Percentiles rank a stretch among this genome's conserved stretches.
Conservation (phyloP, 2,797 vertebrate species). For the Tapera naevia region DNA sequence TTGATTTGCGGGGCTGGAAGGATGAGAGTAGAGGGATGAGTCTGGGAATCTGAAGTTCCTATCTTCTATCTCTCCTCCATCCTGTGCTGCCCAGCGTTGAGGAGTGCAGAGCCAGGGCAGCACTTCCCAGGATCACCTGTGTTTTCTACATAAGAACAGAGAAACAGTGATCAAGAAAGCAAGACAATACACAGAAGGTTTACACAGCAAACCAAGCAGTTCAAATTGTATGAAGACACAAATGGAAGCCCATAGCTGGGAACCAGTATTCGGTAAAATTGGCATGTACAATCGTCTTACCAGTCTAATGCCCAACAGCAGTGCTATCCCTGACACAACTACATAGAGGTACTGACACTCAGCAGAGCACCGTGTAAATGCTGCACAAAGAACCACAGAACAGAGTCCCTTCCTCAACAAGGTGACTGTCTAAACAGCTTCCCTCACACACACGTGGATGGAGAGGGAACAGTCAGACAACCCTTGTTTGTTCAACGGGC, state of each 20-base stretch:
- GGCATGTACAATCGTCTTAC: background rate
- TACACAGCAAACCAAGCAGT: background rate
- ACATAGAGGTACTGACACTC: background rate
- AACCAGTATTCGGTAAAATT: background rate
- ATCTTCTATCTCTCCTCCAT: background rate
- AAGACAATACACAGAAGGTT: background rate
- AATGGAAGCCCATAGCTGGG: background rate
- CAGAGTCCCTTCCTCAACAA: background rate
- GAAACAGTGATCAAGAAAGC: background rate
- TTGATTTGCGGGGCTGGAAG: background rate
- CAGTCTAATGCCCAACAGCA: background rate
- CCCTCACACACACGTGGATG: background rate
- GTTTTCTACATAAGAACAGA: background rate
- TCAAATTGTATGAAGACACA: background rate
- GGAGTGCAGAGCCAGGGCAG: background rate
- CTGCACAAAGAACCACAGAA: background rate
- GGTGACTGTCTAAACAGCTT: background rate
- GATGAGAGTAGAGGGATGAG: background rate
- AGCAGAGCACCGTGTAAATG: background rate
- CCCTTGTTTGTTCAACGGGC: background rate
- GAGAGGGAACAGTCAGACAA: background rate
- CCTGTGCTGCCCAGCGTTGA: background rate
- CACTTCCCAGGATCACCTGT: background rate
- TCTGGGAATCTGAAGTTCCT: background rate
- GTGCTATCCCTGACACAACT: background rate